Percentiles rank a stretch among this genome's conserved stretches.
Conservation (phyloP, 1,140 invertebrate species). For the Oncopodura yosiiana region DNA sequence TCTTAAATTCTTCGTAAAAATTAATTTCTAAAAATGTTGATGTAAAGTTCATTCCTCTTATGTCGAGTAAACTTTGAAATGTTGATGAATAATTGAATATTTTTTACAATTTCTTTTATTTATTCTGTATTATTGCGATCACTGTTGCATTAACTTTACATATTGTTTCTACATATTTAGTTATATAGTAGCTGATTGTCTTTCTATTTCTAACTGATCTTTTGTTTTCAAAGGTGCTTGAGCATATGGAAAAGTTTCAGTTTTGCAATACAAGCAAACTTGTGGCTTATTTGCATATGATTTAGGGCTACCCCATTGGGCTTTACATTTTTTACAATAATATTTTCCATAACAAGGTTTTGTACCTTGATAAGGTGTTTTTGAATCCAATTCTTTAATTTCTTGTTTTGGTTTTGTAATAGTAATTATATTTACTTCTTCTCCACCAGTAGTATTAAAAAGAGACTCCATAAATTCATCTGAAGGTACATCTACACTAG, state of each 20-base stretch:
- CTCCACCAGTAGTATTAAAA: slow-evolving; percentile 1
- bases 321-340: slow-evolving; percentile 13
- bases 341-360: slow-evolving; percentile 20
- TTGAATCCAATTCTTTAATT: background rate
- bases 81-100: too few species aligned
- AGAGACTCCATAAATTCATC: slow-evolving; percentile 16
- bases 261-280: slow-evolving; percentile 19
- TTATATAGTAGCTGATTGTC: background rate
- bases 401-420: background rate
- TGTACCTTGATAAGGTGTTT: slow-evolving; percentile 10
- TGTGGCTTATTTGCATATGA: slow-evolving; percentile 10
- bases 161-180: background rate
- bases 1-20: too few species aligned
- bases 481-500: background rate
- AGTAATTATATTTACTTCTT: background rate
- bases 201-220: slow-evolving; percentile 6
- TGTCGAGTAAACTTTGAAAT: too few species aligned
- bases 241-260: slow-evolving; percentile 14
- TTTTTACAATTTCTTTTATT: too few species aligned
- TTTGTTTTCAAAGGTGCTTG: slow-evolving; percentile 17
- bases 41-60: too few species aligned
- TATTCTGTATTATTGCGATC: too few species aligned
- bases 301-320: slow-evolving; percentile 16
- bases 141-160: background rate
- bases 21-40: too few species aligned